phyloP scores from a whole-genome alignment of 2,113 vertebrate species.

The Glaucidium brasilianum region DNA sequence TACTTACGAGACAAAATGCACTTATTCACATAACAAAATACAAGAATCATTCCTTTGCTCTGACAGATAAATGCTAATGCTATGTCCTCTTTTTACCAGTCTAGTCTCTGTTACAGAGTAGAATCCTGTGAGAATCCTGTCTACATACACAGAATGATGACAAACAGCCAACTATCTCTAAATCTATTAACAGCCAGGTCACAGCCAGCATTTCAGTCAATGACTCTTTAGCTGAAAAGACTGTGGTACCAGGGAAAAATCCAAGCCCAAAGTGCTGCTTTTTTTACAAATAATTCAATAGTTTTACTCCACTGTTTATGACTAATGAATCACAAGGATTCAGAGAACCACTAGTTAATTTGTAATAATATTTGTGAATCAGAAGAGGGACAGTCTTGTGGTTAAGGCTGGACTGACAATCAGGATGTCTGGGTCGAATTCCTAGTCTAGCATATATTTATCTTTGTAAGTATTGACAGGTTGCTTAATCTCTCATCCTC shows the following conservation, averaged over 20 bases:
- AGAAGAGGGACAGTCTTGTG: conserved; percentile 26
- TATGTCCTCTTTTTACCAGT: background rate
- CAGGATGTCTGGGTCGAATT: conserved; percentile 54
- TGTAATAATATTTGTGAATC: conserved; percentile 40
- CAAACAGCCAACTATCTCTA: background rate
- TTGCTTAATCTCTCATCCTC: background rate
- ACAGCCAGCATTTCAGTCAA: background rate
- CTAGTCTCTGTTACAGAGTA: background rate
- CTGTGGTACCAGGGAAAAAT: background rate
- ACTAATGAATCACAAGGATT: background rate
- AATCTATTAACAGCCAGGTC: background rate
- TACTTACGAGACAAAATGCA: background rate
- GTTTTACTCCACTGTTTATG: background rate
- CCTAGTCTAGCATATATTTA: conserved; percentile 42
- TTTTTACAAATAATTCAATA: background rate
- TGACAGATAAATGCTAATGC: background rate
- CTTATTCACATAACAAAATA: background rate
- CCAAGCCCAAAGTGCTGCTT: background rate
- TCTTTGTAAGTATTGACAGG: conserved; percentile 37
- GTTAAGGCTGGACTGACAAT: conserved; percentile 27
- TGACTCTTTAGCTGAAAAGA: background rate
- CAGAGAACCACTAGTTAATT: background rate
- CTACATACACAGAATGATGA: background rate
- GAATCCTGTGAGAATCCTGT: background rate
- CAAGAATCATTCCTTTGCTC: background rate